Base-by-base conservation (phyloP, 2,113 vertebrate species). In the Oncorhynchus masou region DNA sequence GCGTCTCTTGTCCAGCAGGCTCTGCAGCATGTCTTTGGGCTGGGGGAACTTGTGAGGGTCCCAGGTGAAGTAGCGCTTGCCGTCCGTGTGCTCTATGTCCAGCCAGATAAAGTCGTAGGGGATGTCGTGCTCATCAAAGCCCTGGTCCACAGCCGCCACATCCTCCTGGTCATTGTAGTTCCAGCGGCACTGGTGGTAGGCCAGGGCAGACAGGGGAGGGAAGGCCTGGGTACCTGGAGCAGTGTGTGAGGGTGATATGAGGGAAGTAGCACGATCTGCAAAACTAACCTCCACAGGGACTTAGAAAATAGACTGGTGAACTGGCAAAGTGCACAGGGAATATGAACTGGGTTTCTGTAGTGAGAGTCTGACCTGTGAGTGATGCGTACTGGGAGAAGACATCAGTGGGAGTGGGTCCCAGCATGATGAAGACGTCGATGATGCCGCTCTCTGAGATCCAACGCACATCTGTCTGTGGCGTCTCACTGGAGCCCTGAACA, bases 21-120 rank as follows among this genome's bases (percentile, higher is more conserved):
- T 88, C 64, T 94, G 90, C 66, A 96, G 93, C 96, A 99, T 96
- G 34, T 90, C 84, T 6, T 88, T 93, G 0, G 96, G 96, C 0
- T 86, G 88, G 0, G 95, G 91, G 83, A 98, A 98, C 49, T 96
- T 96, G 78, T 93, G 90, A 2, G 95, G 90, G 66, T 98, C 97
- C 97, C 97, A 99, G 29, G 97, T 98, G 86, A 99, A 99, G 82
- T 99, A 99, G 54, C 97, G 96, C 68, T 99, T 98, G 64, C 97
- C 97, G 13, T 99, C 95, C 0, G 96, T 93, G 80, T 99, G 97
- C 69, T 99, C 97, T 0, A 99, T 99, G 87, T 99, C 97, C 4
- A 99, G 92, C 97, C 97, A 99, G 73, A 99, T 94, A 11, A 96
- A 95, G 60, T 99, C 97, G 3, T 94, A 97, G 1, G 95, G 97